phyloP scores from a whole-genome alignment of 2,797 vertebrate species.

The Mastacembelus armatus region DNA sequence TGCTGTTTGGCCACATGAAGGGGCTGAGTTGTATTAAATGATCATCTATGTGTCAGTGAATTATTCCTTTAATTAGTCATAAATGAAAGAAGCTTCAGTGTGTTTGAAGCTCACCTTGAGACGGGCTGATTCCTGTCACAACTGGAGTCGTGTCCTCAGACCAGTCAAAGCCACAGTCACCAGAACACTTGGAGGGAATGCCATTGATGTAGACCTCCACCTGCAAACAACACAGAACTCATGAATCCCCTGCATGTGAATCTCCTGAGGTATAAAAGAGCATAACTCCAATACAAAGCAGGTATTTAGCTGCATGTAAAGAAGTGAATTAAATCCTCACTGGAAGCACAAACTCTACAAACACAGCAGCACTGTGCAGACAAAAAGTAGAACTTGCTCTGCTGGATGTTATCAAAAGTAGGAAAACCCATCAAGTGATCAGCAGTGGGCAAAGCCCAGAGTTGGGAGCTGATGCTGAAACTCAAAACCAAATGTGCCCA shows the following conservation, averaged over 20 bases:
- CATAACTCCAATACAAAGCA: slow-evolving; percentile 5
- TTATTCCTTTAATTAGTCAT: background rate
- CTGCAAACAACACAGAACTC: slow-evolving; percentile 65
- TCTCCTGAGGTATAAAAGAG: too few species aligned
- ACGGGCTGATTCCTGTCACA: slow-evolving; percentile 77
- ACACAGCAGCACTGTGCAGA: background rate
- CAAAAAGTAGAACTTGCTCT: slow-evolving; percentile 12
- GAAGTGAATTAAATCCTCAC: slow-evolving; percentile 1
- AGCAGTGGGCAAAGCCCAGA: background rate
- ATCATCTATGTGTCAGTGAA: too few species aligned
- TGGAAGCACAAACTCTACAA: background rate
- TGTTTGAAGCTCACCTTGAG: slow-evolving; percentile 67
- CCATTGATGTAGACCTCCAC: slow-evolving; percentile 87
- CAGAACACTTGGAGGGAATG: slow-evolving; percentile 85
- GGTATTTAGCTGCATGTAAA: slow-evolving; percentile 9
- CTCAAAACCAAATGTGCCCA: background rate
- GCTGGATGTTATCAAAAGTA: background rate
- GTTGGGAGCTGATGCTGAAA: slow-evolving; percentile 16
- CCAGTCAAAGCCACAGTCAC: slow-evolving; percentile 86
- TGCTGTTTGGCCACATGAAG: too few species aligned
- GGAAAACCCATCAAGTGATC: slow-evolving; percentile 3
- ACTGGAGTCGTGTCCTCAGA: slow-evolving; percentile 77
- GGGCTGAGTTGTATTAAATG: too few species aligned
- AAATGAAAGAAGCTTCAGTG: background rate
- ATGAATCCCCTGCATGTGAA: background rate